These are phyloP conservation scores for Achatina immaculata DNA, from an alignment of 1,140 invertebrate species.

Conservation along the genomic window DNA sequence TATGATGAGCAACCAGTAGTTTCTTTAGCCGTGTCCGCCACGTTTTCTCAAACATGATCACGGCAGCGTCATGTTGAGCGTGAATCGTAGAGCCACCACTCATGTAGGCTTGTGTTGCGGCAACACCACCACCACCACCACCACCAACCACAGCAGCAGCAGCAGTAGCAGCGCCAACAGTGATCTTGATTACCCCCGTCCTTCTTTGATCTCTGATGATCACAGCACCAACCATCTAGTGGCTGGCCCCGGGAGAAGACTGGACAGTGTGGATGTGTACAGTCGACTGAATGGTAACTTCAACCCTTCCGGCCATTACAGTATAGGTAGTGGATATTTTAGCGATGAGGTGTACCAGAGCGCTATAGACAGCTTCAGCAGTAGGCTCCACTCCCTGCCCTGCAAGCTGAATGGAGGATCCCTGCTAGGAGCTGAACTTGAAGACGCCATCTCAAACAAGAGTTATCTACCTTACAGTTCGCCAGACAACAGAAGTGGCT, in stretches of 20 bases:
- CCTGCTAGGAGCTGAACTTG: neutral
- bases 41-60: neutral
- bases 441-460: neutral
- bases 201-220: neutral
- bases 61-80: neutral
- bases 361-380: neutral
- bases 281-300: conserved; percentile 18
- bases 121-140: neutral
- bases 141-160: no score
- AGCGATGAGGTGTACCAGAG: no score
- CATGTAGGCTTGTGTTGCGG: neutral
- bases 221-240: neutral
- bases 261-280: neutral
- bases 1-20: no score
- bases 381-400: neutral
- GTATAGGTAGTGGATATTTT: no score
- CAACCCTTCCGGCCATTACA: neutral
- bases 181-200: neutral
- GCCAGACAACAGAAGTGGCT: no score
- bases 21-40: no score
- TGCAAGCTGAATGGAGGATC: neutral
- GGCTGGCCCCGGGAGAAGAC: neutral
- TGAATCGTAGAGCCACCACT: neutral
- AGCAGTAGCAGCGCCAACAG: no score
- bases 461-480: no score